Evolutionary conservation across 1,140 invertebrate genomes (phyloP).

Genomic region (Heterodera schachtii): DNA sequence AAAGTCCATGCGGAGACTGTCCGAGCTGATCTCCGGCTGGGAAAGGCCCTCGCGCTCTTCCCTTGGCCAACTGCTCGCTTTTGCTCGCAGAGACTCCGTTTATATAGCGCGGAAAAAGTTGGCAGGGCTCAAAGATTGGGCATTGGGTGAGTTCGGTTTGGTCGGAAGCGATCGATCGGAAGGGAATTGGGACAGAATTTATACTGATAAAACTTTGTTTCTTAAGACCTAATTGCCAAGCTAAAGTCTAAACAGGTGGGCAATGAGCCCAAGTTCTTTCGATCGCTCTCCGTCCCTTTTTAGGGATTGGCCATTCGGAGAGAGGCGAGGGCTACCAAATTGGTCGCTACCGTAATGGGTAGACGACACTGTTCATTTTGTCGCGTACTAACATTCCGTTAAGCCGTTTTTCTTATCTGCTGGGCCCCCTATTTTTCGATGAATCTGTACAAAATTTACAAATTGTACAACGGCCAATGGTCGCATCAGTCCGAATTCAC

Average conservation of each 20-base stretch:
- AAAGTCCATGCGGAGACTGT: conserved; percentile 60
- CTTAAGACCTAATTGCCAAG: conserved; percentile 59
- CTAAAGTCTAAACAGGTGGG: conserved; percentile 57
- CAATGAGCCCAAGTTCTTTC: not conserved
- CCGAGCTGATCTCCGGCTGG: conserved; percentile 64
- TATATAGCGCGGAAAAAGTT: conserved; percentile 65
- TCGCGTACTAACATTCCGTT: conserved; percentile 23
- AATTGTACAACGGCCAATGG: conserved; percentile 54
- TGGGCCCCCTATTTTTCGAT: conserved; percentile 65
- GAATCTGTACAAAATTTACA: conserved; percentile 65
- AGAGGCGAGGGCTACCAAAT: conserved; percentile 62
- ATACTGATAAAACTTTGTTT: not conserved
- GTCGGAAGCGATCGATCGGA: too few relatives aligned
- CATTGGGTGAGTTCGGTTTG: conserved; percentile 39
- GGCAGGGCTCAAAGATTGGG: conserved; percentile 65
- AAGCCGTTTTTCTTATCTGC: conserved; percentile 63
- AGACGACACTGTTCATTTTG: conserved; percentile 24
- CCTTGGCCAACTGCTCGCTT: conserved; percentile 60
- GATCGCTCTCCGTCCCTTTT: not conserved
- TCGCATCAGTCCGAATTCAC: conserved; percentile 49
- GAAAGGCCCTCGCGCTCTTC: conserved; percentile 61
- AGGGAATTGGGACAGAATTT: not conserved
- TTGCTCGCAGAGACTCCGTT: conserved; percentile 60
- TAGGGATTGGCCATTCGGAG: conserved; percentile 64
- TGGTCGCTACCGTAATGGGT: conserved; percentile 66